Conservation (phyloP, 2,797 vertebrate genomes). For the Myripristis jacobus region DNA sequence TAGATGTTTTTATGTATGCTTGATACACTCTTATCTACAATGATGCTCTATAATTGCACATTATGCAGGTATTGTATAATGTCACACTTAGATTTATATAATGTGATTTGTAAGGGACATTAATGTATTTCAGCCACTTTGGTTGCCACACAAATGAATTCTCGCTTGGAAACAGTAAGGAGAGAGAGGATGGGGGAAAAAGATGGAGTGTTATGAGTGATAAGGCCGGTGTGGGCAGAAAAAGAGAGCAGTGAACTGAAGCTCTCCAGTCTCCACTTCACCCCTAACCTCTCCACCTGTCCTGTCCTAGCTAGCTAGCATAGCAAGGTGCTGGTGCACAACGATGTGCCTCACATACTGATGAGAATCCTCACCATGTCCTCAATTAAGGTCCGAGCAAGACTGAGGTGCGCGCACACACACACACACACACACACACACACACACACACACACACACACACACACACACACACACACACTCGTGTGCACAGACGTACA, state of each 20-base stretch:
- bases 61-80: background rate
- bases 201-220: background rate
- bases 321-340: conserved; percentile 21
- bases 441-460: conserved; percentile 14
- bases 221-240: conserved; percentile 7
- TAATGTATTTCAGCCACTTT: background rate
- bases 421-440: conserved; percentile 14
- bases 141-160: conserved; percentile 33
- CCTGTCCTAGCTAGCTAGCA: conserved; percentile 61
- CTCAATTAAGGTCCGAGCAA: conserved; percentile 63
- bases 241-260: conserved; percentile 23
- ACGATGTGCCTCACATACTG: conserved; percentile 70
- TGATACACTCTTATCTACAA: background rate
- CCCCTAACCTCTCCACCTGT: conserved; percentile 67
- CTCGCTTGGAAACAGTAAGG: background rate
- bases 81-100: background rate
- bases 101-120: background rate
- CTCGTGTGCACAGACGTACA: too few species aligned
- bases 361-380: conserved; percentile 63
- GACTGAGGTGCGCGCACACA: conserved; percentile 5
- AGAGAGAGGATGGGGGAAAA: background rate
- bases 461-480: conserved; percentile 1
- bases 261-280: conserved; percentile 48
- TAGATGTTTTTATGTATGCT: background rate
- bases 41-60: background rate